Conservation (phyloP, 2,113 vertebrate genomes). For the Equus przewalskii region DNA sequence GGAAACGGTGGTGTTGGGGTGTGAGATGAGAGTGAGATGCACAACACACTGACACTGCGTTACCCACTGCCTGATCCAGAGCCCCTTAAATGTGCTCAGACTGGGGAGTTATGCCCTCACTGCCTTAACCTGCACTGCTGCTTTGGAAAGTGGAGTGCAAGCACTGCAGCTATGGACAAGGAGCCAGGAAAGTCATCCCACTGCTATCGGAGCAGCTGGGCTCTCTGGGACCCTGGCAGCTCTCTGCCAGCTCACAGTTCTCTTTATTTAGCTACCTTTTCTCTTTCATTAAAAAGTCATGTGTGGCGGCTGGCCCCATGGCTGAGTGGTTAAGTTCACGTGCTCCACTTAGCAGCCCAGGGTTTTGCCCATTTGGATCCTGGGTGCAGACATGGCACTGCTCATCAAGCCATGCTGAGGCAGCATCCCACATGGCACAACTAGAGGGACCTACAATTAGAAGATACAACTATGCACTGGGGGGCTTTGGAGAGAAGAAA, state of each 20-base stretch:
- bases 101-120: too few species aligned
- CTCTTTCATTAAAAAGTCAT: not conserved
- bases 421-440: too few species aligned
- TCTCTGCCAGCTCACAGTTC: not conserved
- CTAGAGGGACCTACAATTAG: too few species aligned
- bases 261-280: constrained; percentile 5
- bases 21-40: not conserved
- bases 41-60: not conserved
- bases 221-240: not conserved
- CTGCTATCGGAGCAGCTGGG: not conserved
- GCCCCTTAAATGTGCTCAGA: not conserved
- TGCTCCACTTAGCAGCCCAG: too few species aligned
- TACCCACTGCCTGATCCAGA: not conserved
- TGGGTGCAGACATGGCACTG: too few species aligned
- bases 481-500: too few species aligned
- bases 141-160: accelerated
- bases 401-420: too few species aligned
- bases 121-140: not conserved
- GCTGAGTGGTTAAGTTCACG: too few species aligned
- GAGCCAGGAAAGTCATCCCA: not conserved
- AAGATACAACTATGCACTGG: too few species aligned
- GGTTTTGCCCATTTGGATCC: too few species aligned
- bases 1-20: not conserved
- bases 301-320: too few species aligned
- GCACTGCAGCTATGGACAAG: too few species aligned